phyloP scores from a whole-genome alignment of 2,888 invertebrate genomes.

The Drosophila diplacantha region DNA sequence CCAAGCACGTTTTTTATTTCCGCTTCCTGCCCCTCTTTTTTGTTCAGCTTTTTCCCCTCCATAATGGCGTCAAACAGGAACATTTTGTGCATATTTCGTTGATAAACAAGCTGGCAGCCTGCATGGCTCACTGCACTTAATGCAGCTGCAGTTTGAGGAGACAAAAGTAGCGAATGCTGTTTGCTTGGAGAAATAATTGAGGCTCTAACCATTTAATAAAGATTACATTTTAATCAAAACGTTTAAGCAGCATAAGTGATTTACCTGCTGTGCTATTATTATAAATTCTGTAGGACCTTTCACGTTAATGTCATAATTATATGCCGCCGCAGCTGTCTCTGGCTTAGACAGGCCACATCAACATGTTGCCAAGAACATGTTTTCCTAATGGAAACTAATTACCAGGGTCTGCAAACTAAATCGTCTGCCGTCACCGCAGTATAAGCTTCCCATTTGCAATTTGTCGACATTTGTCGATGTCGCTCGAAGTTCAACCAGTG shows the following conservation, averaged over 20 bases:
- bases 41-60: neutral
- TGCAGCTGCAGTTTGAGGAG: conserved; percentile 7
- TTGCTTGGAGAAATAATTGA: neutral
- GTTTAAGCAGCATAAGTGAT: neutral
- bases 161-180: conserved; percentile 6
- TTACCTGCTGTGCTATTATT: neutral
- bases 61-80: conserved; percentile 5
- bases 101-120: conserved; percentile 19
- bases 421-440: conserved; percentile 16
- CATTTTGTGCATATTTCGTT: conserved; percentile 11
- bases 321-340: neutral
- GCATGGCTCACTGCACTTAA: conserved; percentile 31
- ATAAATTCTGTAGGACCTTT: neutral
- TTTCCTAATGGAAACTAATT: conserved; percentile 26
- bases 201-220: neutral
- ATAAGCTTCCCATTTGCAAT: conserved; percentile 10
- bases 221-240: neutral
- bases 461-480: conserved; percentile 23
- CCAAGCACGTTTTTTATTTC: conserved; percentile 35
- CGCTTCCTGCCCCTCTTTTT: conserved; percentile 4
- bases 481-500: neutral
- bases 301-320: conserved; percentile 1
- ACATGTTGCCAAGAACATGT: conserved; percentile 6
- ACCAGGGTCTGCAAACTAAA: conserved; percentile 8
- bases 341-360: neutral